Conservation (phyloP, 2,888 invertebrate genomes). For the Oxyteleia sp. region DNA sequence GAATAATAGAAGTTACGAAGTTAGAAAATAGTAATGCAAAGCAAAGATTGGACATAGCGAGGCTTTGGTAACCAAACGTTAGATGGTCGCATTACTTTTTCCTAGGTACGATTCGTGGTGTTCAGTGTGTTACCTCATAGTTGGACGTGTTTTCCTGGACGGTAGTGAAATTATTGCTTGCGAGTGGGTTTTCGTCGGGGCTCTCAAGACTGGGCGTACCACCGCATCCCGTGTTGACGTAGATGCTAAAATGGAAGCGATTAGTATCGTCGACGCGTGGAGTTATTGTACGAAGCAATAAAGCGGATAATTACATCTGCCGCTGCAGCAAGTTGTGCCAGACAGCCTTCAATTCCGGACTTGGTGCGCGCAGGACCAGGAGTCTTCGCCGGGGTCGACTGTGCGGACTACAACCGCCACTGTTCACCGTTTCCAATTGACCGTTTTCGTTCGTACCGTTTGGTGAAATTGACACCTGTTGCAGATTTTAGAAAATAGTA, state of each 20-base stretch:
- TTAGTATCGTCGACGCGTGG: constrained; percentile 61
- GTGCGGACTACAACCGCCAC: constrained; percentile 86
- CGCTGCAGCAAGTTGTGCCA: constrained; percentile 96
- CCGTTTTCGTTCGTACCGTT: constrained; percentile 81
- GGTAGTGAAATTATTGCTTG: constrained; percentile 77
- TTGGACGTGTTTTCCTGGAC: constrained; percentile 80
- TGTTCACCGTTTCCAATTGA: constrained; percentile 77
- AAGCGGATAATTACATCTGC: constrained; percentile 91
- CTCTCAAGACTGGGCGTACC: constrained; percentile 92
- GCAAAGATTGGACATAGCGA: neutral
- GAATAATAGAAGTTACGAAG: constrained; percentile 1
- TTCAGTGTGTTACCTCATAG: constrained; percentile 81
- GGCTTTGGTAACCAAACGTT: neutral
- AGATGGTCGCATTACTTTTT: constrained; percentile 34
- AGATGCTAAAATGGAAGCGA: constrained; percentile 90
- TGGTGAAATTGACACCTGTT: constrained; percentile 88
- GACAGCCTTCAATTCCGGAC: constrained; percentile 94
- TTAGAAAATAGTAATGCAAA: constrained; percentile 38
- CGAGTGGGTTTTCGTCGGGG: constrained; percentile 90
- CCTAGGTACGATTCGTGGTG: constrained; percentile 1
- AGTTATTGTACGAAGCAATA: constrained; percentile 9
- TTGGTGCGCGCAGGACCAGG: constrained; percentile 93
- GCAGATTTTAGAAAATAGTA: constrained; percentile 3
- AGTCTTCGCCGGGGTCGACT: constrained; percentile 90
- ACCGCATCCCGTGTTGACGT: constrained; percentile 94